phyloP scores from a whole-genome alignment of 2,888 invertebrate species.

The Drosophila meridiana region DNA sequence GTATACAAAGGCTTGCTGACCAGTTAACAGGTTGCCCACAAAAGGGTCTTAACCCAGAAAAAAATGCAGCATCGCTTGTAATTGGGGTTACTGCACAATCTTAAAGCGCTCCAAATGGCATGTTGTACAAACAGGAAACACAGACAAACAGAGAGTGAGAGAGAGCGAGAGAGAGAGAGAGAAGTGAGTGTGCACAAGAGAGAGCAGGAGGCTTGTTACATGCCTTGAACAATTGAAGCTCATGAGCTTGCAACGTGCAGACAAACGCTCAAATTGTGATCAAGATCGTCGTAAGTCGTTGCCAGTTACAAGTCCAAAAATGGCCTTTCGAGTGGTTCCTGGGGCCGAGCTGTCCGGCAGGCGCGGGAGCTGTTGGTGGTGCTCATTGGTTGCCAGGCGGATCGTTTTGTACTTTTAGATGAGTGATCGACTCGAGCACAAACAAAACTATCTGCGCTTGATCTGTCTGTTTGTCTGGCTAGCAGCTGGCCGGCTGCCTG shows the following conservation, averaged over 20 bases:
- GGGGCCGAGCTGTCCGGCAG: conserved; percentile 10
- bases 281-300: conserved; percentile 70
- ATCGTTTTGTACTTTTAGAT: conserved; percentile 66
- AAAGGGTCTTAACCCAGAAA: conserved; percentile 76
- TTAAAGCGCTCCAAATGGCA: conserved; percentile 65
- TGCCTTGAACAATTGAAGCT: conserved; percentile 65
- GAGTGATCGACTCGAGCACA: conserved; percentile 79
- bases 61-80: conserved; percentile 60
- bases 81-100: conserved; percentile 79
- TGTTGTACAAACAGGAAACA: conserved; percentile 59
- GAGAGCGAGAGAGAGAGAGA: conserved; percentile 13
- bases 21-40: conserved; percentile 53
- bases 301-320: conserved; percentile 64
- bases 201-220: conserved; percentile 39
- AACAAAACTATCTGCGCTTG: conserved; percentile 77
- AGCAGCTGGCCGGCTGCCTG: conserved; percentile 12
- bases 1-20: conserved; percentile 15
- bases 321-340: conserved; percentile 66
- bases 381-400: conserved; percentile 41
- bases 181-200: neutral
- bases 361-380: conserved; percentile 69
- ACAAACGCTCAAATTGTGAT: conserved; percentile 79
- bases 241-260: conserved; percentile 64
- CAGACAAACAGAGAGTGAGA: conserved; percentile 26
- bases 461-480: conserved; percentile 64